Base-by-base conservation (phyloP, 2,113 vertebrate genomes). In the Lophura nycthemera region DNA sequence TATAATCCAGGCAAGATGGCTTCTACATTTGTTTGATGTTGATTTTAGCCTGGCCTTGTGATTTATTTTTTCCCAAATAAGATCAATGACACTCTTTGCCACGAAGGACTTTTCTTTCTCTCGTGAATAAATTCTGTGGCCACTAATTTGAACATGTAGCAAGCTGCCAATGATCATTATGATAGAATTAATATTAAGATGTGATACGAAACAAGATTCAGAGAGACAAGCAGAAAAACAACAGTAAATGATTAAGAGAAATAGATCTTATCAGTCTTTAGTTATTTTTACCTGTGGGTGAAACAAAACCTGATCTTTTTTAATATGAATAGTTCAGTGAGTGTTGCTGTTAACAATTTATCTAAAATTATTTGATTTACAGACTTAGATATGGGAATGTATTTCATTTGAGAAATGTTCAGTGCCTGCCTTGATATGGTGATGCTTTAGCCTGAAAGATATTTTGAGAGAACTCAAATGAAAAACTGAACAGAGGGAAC, bases 1-100 rank as follows among this genome's bases (percentile, higher is more conserved):
- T 94, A 59, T 83, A 92, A 87, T 89, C 48, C 36, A 76, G 77
- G 36, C 74, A 89, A 87, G 89, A 73, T 61, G 54, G 61, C 63
- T 74, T 90, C 54, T 88, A 57, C 56, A 71, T 73, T 64, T 29
- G 61, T 34, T 81, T 38, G 40, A 71, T n/a, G 21, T 27, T 82
- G 47, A 15, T 13, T 79, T 89, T 89, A 92, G 21, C 77, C 63
- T 87, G 42, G 40, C 13, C 89, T 82, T 85, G 63, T 59, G 27
- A 76, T 92, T 92, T 60, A 69, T 29, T 90, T 92, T 93, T 93
- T 21, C 30, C 40, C 69, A 84, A 84, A 36, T 16, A 70, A 10
- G 86, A 65, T 38, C 16, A 60, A 42, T 75, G n/a, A 48, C 47
- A 5, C 2, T 86, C 7, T 71, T 93, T 72, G 10, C 63, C 72